phyloP scores from a whole-genome alignment of 2,888 invertebrate genomes.

The Drosophila differens region DNA sequence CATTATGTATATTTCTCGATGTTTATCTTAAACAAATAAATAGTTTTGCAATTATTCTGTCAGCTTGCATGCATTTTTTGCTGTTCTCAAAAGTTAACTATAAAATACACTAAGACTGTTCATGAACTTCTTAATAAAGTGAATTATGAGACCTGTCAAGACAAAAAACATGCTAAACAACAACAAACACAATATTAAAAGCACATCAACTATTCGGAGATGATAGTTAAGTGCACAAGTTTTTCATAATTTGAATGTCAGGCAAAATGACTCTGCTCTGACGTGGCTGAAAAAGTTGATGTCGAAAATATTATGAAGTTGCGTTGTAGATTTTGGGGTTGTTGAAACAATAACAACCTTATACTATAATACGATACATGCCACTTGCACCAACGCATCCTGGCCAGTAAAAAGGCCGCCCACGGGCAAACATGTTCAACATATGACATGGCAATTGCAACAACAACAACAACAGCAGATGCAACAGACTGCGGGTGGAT shows the following conservation, averaged over 20 bases:
- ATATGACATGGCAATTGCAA: slow-evolving; percentile 33
- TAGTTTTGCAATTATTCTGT: background rate
- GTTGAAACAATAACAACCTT: slow-evolving; percentile 46
- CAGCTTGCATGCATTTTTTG: background rate
- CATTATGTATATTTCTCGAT: background rate
- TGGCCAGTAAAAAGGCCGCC: slow-evolving; percentile 16
- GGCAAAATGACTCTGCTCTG: slow-evolving; percentile 14
- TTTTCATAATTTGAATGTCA: slow-evolving; percentile 50
- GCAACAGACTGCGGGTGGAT: slow-evolving; percentile 26
- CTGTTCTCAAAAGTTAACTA: background rate
- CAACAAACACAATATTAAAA: slow-evolving; percentile 14
- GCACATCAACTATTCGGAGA: slow-evolving; percentile 26
- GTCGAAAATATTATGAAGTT: slow-evolving; percentile 46
- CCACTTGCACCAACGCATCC: slow-evolving; percentile 34
- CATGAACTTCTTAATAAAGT: slow-evolving; percentile 36
- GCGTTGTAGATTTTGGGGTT: slow-evolving; percentile 34
- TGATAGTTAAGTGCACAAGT: slow-evolving; percentile 41
- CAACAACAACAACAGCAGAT: slow-evolving; percentile 2
- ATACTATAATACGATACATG: slow-evolving; percentile 39
- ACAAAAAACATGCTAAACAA: slow-evolving; percentile 10
- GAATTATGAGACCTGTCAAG: slow-evolving; percentile 20
- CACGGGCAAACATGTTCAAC: slow-evolving; percentile 39
- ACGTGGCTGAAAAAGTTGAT: slow-evolving; percentile 40
- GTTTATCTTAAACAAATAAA: background rate
- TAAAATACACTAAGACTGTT: slow-evolving; percentile 11